Evolutionary conservation across 2,888 invertebrate species (phyloP).

Genomic region (Tholera decimalis): DNA sequence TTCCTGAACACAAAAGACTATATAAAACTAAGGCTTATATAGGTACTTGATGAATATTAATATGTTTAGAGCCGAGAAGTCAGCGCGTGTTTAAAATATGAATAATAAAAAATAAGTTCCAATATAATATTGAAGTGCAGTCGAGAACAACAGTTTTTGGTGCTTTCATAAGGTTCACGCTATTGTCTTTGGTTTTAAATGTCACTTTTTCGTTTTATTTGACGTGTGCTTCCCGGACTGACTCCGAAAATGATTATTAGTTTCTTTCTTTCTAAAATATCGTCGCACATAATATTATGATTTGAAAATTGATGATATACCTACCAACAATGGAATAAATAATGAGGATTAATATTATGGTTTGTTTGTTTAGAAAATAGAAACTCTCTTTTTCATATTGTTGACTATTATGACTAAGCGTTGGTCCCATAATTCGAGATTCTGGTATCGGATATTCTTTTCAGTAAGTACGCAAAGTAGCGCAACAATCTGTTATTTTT

Average conservation of each 20-base stretch:
- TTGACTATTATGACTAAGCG: background rate
- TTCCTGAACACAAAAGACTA: conserved; percentile 46
- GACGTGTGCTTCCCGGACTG: no score
- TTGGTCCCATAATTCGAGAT: background rate
- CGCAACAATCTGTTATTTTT: background rate
- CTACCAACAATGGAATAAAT: background rate
- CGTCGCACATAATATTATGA: background rate
- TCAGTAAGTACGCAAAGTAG: background rate
- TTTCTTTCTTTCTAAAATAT: no score
- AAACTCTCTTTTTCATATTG: background rate
- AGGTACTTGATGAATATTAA: conserved; percentile 67
- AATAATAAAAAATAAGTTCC: conserved; percentile 61
- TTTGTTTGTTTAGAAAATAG: background rate
- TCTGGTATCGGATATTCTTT: background rate
- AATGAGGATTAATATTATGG: background rate
- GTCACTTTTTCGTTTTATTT: no score
- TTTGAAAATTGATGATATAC: background rate
- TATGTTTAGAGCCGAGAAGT: conserved; percentile 49
- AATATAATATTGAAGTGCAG: conserved; percentile 53
- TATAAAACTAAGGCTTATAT: conserved; percentile 48
- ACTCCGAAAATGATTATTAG: no score
- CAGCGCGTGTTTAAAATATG: conserved; percentile 67
- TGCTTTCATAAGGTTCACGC: no score
- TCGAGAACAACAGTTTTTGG: background rate
- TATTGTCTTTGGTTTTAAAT: no score